Percentiles rank a stretch among this genome's conserved stretches.
Evolutionary conservation across 2,888 invertebrate genomes (phyloP).

Genomic region (Sussaba pulchella): DNA sequence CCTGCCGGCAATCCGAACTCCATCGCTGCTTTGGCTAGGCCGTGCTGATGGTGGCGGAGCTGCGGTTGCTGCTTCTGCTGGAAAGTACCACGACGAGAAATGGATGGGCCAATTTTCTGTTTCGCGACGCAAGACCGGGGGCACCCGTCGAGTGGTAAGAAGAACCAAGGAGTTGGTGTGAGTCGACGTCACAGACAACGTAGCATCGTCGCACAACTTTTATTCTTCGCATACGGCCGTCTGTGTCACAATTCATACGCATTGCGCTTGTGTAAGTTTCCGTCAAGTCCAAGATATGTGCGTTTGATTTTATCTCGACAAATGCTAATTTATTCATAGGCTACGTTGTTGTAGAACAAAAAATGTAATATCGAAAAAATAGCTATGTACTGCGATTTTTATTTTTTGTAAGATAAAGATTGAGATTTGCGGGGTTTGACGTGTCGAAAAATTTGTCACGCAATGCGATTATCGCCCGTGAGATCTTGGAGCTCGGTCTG

Average conservation of each 20-base stretch:
- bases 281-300: not conserved
- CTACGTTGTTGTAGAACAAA: no score
- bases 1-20: constrained; percentile 72
- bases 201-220: constrained; percentile 12
- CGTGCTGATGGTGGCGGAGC: constrained; percentile 29
- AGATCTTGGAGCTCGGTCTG: constrained; percentile 56
- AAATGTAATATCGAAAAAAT: not conserved
- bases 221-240: not conserved
- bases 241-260: constrained; percentile 15
- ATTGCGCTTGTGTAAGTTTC: not conserved
- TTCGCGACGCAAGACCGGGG: constrained; percentile 67
- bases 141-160: constrained; percentile 35
- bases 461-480: constrained; percentile 64
- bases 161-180: constrained; percentile 29
- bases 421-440: constrained; percentile 47
- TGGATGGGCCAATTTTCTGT: constrained; percentile 82
- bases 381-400: not conserved
- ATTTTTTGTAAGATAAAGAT: constrained; percentile 23
- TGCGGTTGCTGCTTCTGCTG: constrained; percentile 65
- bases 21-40: constrained; percentile 55
- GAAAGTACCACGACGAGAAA: constrained; percentile 78
- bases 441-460: constrained; percentile 64
- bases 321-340: no score
- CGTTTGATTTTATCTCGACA: not conserved
- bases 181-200: constrained; percentile 20